Percentiles rank a stretch among this genome's conserved stretches.
Conservation (phyloP, 2,888 invertebrate genomes). For the Noctua janthe region DNA sequence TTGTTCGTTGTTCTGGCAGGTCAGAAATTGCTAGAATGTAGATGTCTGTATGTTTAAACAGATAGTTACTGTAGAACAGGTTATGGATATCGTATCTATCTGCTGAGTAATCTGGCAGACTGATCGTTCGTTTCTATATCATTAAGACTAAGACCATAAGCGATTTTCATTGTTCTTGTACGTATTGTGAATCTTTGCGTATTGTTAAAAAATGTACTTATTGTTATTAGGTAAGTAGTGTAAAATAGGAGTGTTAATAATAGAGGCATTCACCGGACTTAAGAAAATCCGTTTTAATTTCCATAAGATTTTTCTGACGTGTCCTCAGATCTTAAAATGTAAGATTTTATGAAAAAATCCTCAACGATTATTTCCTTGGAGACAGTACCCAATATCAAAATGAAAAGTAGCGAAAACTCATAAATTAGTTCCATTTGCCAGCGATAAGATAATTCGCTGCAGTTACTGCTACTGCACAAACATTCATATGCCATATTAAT, state of each 20-base stretch:
- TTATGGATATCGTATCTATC: slow-evolving; percentile 57
- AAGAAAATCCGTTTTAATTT: neutral
- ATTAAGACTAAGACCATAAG: slow-evolving; percentile 58
- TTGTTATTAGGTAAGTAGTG: slow-evolving; percentile 53
- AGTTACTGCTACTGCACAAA: slow-evolving; percentile 28
- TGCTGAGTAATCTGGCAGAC: slow-evolving; percentile 63
- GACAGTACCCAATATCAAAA: slow-evolving; percentile 4
- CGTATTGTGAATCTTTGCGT: slow-evolving; percentile 60
- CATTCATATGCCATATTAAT: slow-evolving; percentile 7
- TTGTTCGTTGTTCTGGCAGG: slow-evolving; percentile 45
- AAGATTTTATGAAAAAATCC: neutral
- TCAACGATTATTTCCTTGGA: neutral
- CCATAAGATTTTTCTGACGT: neutral
- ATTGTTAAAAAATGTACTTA: slow-evolving; percentile 22
- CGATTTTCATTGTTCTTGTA: slow-evolving; percentile 54
- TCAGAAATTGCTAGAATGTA: slow-evolving; percentile 68
- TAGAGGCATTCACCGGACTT: neutral
- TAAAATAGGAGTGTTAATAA: slow-evolving; percentile 11
- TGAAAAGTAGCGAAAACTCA: slow-evolving; percentile 24
- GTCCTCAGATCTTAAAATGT: neutral
- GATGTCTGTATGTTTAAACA: slow-evolving; percentile 57
- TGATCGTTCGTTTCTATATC: slow-evolving; percentile 45
- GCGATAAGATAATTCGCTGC: slow-evolving; percentile 49
- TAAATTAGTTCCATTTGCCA: slow-evolving; percentile 18
- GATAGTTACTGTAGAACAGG: slow-evolving; percentile 47